Evolutionary conservation across 2,797 vertebrate genomes (phyloP).

Genomic region (Characodon lateralis): DNA sequence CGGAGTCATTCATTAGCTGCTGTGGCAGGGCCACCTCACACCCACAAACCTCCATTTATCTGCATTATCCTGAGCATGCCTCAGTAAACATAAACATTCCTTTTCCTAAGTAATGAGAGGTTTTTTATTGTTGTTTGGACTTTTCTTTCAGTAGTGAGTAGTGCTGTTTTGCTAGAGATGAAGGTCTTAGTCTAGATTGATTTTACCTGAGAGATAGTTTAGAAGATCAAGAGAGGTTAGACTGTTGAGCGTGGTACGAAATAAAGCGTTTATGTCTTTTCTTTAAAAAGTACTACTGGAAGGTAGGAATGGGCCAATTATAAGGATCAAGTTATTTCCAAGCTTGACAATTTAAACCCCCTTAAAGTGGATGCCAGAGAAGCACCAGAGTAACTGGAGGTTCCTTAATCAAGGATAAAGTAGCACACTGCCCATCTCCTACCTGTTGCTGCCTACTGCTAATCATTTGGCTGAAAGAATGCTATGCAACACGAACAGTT

Average conservation of each 20-base stretch:
- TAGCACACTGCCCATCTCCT: background rate
- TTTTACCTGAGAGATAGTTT: slow-evolving; percentile 18
- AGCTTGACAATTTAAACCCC: background rate
- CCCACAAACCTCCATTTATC: slow-evolving; percentile 45
- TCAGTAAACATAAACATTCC: slow-evolving; percentile 38
- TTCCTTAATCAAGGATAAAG: background rate
- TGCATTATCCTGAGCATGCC: slow-evolving; percentile 25
- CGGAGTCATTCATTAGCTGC: slow-evolving; percentile 57
- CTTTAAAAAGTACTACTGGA: background rate
- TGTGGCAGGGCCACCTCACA: slow-evolving; percentile 40
- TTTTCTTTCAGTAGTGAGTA: slow-evolving; percentile 17
- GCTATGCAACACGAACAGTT: background rate
- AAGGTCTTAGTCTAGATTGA: slow-evolving; percentile 39
- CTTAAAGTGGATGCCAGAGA: background rate
- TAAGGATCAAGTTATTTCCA: background rate
- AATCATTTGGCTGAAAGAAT: background rate
- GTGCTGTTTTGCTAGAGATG: slow-evolving; percentile 54
- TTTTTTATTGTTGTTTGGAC: slow-evolving; percentile 27
- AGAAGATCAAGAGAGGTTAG: background rate
- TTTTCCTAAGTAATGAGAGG: slow-evolving; percentile 11
- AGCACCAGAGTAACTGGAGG: background rate
- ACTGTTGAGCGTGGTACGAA: background rate
- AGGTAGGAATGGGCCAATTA: background rate
- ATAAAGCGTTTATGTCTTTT: background rate
- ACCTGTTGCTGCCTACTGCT: background rate